These are phyloP conservation scores for Sardinella longiceps DNA, from an alignment of 2,797 vertebrate genomes.

Conservation along the genomic window DNA sequence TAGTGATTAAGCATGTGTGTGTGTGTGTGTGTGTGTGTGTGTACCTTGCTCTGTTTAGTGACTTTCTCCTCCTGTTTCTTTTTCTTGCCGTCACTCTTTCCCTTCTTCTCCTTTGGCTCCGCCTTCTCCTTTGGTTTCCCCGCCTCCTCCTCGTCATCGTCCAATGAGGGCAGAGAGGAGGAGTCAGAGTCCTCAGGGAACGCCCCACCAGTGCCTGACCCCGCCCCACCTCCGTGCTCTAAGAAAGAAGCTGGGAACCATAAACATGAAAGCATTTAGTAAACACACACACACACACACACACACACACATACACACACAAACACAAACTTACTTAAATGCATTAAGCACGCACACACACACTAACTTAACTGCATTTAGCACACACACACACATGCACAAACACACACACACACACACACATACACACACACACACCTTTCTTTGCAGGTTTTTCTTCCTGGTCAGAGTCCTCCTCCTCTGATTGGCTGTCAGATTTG, in stretches of 20 bases:
- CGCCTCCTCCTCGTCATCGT: conserved; percentile 57
- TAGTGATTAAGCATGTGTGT: neutral
- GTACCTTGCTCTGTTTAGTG: conserved; percentile 58
- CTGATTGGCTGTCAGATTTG: too few relatives aligned
- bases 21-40: neutral
- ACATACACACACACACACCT: neutral
- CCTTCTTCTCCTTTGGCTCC: conserved; percentile 53
- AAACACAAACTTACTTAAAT: neutral
- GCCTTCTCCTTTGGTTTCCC: conserved; percentile 39
- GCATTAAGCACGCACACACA: neutral
- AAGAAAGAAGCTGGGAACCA: neutral
- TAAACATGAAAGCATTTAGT: too few relatives aligned
- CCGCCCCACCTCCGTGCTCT: neutral
- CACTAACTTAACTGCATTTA: too few relatives aligned
- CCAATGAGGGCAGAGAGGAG: conserved; percentile 71
- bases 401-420: neutral
- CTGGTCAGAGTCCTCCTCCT: neutral
- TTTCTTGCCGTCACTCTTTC: conserved; percentile 48
- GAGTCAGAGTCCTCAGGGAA: conserved; percentile 65
- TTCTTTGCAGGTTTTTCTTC: neutral
- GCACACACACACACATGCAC: neutral
- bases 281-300: neutral
- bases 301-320: neutral
- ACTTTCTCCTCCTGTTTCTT: conserved; percentile 35
- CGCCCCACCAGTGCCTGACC: neutral